These are phyloP conservation scores for Smittia sp. DNA, from an alignment of 2,888 invertebrate species.

Conservation along the genomic window DNA sequence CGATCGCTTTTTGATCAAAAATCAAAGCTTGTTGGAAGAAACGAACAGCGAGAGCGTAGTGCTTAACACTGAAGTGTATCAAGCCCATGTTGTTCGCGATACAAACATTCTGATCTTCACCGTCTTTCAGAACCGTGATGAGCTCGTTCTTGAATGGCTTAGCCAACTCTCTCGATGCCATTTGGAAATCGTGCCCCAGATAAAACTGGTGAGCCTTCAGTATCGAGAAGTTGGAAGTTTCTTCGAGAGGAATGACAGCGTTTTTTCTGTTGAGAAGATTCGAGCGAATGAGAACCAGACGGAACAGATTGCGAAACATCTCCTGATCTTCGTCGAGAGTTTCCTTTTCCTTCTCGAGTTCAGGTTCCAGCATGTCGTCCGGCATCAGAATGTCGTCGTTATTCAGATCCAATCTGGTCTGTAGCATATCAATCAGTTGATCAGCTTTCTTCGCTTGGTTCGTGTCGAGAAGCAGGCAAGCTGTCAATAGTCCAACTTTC, in stretches of 20 bases:
- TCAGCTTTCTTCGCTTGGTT: conserved; percentile 51
- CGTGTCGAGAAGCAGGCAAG: conserved; percentile 48
- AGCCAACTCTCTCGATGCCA: conserved; percentile 53
- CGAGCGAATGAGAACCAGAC: conserved; percentile 49
- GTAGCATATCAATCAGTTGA: conserved; percentile 49
- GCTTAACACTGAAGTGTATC: conserved; percentile 52
- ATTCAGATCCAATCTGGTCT: conserved; percentile 47
- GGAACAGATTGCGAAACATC: conserved; percentile 47
- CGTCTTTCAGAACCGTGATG: conserved; percentile 46
- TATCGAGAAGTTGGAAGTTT: conserved; percentile 49
- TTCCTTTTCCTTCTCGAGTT: conserved; percentile 34
- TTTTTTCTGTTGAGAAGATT: conserved; percentile 49
- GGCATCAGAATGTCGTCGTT: conserved; percentile 44
- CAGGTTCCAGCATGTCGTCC: conserved; percentile 41
- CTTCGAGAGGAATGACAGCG: conserved; percentile 50
- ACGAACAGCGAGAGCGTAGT: conserved; percentile 53
- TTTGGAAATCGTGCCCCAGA: conserved; percentile 54
- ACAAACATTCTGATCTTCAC: conserved; percentile 50
- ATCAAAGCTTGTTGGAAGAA: conserved; percentile 53
- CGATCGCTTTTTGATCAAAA: conserved; percentile 50
- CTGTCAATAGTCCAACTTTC: conserved; percentile 49
- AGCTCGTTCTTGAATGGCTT: conserved; percentile 45
- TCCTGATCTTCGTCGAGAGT: conserved; percentile 42
- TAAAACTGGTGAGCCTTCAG: conserved; percentile 54
- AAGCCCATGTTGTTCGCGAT: conserved; percentile 55